Conservation (phyloP, 2,888 invertebrate species). For the Drosophila flavopinicola region DNA sequence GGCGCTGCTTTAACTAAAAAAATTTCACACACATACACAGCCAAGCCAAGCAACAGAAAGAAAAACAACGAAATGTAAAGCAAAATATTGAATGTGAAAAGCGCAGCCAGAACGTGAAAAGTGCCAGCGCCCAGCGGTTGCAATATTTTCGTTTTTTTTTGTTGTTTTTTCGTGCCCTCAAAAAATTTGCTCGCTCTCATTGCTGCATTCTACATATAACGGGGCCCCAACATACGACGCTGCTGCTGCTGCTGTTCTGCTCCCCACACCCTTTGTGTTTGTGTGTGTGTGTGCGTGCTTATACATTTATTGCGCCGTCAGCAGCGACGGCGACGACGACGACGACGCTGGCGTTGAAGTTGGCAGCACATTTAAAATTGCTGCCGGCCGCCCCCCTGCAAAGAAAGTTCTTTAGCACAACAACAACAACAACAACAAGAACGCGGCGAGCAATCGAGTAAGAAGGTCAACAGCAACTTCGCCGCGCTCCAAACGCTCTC, state of each 20-base stretch:
- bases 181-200: conserved; percentile 7
- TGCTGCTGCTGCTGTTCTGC: conserved; percentile 13
- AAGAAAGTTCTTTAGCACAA: conserved; percentile 36
- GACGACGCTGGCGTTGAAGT: conserved; percentile 25
- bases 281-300: conserved; percentile 20
- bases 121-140: conserved; percentile 20
- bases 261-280: conserved; percentile 3
- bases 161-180: too few relatives aligned
- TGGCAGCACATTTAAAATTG: conserved; percentile 28
- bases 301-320: conserved; percentile 15
- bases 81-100: conserved; percentile 21
- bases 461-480: conserved; percentile 53
- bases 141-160: conserved; percentile 13
- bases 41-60: too few relatives aligned
- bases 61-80: conserved; percentile 10
- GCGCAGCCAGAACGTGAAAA: conserved; percentile 24
- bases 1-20: conserved; percentile 17
- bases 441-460: conserved; percentile 25
- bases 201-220: conserved; percentile 22
- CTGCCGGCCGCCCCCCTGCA: conserved; percentile 17
- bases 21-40: conserved; percentile 6
- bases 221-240: conserved; percentile 5
- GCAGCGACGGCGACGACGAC: conserved; percentile 29
- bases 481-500: conserved; percentile 14
- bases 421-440: conserved; percentile 23